phyloP scores from a whole-genome alignment of 2,888 invertebrate genomes.

The Chloroclystis v-ata region DNA sequence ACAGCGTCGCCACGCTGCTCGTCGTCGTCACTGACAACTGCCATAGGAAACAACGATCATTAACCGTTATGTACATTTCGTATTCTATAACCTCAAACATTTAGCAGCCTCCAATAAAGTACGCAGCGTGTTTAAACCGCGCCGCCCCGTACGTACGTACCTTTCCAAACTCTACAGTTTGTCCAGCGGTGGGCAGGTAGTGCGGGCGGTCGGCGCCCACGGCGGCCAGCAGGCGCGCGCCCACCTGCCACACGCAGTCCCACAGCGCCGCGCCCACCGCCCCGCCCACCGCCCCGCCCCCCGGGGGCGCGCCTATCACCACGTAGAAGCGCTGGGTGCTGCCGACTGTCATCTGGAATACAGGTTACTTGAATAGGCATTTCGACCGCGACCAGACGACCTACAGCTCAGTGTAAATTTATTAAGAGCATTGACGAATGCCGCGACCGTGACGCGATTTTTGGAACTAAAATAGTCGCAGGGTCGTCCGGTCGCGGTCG shows the following conservation, averaged over 20 bases:
- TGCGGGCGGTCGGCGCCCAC: constrained; percentile 74
- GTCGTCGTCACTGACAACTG: constrained; percentile 50
- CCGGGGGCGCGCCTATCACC: constrained; percentile 35
- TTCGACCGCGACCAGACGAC: no score
- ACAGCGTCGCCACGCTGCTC: constrained; percentile 45
- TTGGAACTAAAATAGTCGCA: no score
- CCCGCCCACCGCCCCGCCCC: constrained; percentile 31
- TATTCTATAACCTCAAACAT: no score
- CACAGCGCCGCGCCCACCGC: constrained; percentile 80
- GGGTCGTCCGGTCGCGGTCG: no score
- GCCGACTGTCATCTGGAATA: constrained; percentile 88
- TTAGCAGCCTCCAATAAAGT: no score
- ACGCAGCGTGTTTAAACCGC: no score
- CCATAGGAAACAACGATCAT: not conserved
- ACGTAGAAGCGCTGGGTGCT: constrained; percentile 91
- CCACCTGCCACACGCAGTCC: constrained; percentile 94
- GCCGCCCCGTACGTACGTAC: constrained; percentile 53
- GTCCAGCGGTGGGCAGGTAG: constrained; percentile 80
- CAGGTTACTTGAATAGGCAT: no score
- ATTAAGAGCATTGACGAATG: no score
- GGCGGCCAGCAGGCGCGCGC: constrained; percentile 86
- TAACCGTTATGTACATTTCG: no score
- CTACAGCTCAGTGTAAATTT: no score
- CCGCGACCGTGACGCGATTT: no score
- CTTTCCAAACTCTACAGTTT: constrained; percentile 80